Conservation (phyloP, 1,140 invertebrate species). For the Diabrotica undecimpunctata region DNA sequence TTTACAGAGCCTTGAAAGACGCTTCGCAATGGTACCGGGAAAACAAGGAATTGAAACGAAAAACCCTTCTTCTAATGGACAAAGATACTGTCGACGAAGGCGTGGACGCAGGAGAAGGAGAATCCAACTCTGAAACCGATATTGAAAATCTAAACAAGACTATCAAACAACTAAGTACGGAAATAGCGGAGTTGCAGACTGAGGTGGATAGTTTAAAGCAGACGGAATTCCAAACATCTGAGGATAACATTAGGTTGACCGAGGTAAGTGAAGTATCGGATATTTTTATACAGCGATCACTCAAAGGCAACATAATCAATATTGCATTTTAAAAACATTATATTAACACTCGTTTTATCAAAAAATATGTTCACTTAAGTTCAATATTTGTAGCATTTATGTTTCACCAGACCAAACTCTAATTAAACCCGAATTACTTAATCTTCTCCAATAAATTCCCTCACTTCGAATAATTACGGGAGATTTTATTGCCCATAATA, state of each 20-base stretch:
- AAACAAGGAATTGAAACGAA: conserved; percentile 65
- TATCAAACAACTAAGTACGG: conserved; percentile 59
- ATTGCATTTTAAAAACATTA: neutral
- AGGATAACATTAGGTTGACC: conserved; percentile 53
- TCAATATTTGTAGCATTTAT: too few relatives aligned
- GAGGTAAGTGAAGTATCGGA: conserved; percentile 43
- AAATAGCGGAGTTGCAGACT: conserved; percentile 63
- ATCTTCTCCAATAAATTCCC: too few relatives aligned
- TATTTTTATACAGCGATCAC: neutral
- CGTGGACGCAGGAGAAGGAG: conserved; percentile 52
- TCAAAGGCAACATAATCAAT: neutral
- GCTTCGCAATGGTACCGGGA: conserved; percentile 69
- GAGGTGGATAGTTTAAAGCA: conserved; percentile 61
- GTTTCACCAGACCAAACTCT: too few relatives aligned
- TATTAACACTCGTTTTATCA: neutral
- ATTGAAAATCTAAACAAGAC: conserved; percentile 65
- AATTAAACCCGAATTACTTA: too few relatives aligned
- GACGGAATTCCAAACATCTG: conserved; percentile 68
- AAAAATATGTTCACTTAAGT: too few relatives aligned
- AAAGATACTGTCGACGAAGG: conserved; percentile 46
- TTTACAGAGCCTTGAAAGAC: conserved; percentile 54
- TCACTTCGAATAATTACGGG: too few relatives aligned
- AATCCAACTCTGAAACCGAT: conserved; percentile 59
- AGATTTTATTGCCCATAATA: too few relatives aligned
- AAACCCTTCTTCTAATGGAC: conserved; percentile 56